Conservation (phyloP, 2,888 invertebrate species). For the Orthonychiurus folsomi region DNA sequence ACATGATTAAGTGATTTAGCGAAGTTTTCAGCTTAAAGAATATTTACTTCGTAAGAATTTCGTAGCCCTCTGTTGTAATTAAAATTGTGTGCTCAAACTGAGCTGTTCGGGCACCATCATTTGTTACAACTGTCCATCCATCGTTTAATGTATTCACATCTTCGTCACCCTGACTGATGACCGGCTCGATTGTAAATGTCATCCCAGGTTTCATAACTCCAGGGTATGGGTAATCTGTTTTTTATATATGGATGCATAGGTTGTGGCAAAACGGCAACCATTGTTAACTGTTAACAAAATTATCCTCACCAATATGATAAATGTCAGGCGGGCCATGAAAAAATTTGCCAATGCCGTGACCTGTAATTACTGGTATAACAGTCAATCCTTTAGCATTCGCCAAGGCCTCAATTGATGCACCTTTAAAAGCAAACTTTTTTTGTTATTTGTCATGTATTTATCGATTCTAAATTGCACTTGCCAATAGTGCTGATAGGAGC, state of each 20-base stretch:
- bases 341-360: slow-evolving; percentile 86
- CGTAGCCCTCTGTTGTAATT: slow-evolving; percentile 65
- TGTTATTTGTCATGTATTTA: too few species aligned
- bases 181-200: slow-evolving; percentile 92
- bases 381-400: slow-evolving; percentile 56
- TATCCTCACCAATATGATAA: slow-evolving; percentile 63
- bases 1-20: too few species aligned
- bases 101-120: slow-evolving; percentile 71
- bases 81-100: slow-evolving; percentile 88
- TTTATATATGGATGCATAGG: neutral
- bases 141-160: slow-evolving; percentile 66
- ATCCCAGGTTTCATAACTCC: slow-evolving; percentile 69
- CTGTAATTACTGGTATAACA: slow-evolving; percentile 70
- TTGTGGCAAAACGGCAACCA: neutral
- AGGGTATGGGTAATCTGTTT: slow-evolving; percentile 33
- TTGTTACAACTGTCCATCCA: slow-evolving; percentile 83
- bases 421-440: slow-evolving; percentile 45
- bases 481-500: slow-evolving; percentile 49
- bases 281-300: neutral
- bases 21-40: too few species aligned
- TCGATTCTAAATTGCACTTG: slow-evolving; percentile 37
- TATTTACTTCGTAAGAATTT: slow-evolving; percentile 75
- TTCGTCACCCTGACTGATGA: slow-evolving; percentile 63
- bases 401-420: slow-evolving; percentile 55
- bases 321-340: slow-evolving; percentile 91